phyloP scores from a whole-genome alignment of 2,888 invertebrate genomes.

The Alloscopus bannaensis region DNA sequence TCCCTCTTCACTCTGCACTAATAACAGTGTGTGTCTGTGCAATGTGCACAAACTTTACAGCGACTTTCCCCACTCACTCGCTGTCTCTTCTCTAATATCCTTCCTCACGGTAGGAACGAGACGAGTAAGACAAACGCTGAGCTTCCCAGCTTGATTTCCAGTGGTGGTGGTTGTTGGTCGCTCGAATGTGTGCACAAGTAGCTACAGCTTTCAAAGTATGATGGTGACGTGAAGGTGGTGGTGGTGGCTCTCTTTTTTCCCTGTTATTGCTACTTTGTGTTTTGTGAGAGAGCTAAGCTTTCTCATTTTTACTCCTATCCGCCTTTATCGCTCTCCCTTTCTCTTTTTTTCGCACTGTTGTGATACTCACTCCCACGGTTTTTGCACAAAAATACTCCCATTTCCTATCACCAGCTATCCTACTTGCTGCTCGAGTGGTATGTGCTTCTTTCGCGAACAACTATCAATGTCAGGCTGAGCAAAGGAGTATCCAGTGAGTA shows the following conservation, averaged over 20 bases:
- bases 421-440: no score
- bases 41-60: background rate
- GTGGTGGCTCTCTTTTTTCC: constrained; percentile 21
- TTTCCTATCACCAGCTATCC: no score
- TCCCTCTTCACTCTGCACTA: background rate
- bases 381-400: no score
- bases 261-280: no score
- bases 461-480: no score
- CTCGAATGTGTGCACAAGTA: background rate
- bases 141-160: constrained; percentile 45
- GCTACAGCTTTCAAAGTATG: background rate
- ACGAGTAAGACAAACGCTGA: constrained; percentile 22
- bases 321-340: no score
- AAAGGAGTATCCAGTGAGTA: no score
- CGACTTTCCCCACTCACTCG: background rate
- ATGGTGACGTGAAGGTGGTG: constrained; percentile 7
- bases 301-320: no score
- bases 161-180: constrained; percentile 12
- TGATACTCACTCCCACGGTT: constrained; percentile 21
- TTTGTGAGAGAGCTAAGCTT: no score
- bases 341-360: no score
- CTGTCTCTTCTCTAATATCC: constrained; percentile 1
- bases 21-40: background rate
- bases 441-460: no score
- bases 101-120: constrained; percentile 20